Percentiles rank a stretch among this genome's conserved stretches.
Evolutionary conservation across 2,888 invertebrate species (phyloP).

Genomic region (Clitarchus hookeri): DNA sequence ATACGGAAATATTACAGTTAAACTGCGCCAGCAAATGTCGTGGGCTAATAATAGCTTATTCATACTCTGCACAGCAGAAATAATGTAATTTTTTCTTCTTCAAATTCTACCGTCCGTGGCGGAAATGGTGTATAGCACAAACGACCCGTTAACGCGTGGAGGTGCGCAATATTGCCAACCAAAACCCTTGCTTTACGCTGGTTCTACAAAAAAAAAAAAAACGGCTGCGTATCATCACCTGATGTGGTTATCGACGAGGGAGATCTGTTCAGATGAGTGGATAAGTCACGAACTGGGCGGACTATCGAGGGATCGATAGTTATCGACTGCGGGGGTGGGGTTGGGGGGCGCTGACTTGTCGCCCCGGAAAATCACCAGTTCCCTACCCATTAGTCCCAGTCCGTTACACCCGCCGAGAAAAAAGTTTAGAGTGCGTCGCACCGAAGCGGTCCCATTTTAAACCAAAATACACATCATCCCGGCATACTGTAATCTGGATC

Average conservation of each 20-base stretch:
- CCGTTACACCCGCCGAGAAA: neutral
- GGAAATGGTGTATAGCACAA: no score
- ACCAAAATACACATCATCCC: neutral
- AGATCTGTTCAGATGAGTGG: conserved; percentile 2
- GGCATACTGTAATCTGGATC: neutral
- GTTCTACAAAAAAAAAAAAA: neutral
- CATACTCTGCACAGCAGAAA: no score
- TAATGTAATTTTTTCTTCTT: no score
- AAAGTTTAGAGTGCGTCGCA: neutral
- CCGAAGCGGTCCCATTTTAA: neutral
- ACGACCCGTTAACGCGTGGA: neutral
- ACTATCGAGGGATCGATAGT: neutral
- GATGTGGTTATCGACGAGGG: neutral
- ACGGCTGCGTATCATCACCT: neutral
- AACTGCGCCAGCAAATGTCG: no score
- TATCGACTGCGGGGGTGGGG: neutral
- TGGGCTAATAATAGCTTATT: no score
- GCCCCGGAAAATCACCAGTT: neutral
- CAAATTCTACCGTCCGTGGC: no score
- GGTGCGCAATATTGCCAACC: neutral
- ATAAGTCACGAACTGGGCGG: neutral
- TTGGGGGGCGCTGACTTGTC: neutral
- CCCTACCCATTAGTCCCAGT: neutral
- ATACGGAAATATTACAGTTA: no score
- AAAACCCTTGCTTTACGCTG: neutral